Evolutionary conservation across 2,888 invertebrate genomes (phyloP), one percentile per base, ranked within the genome.

Genomic region (Oligia fasciuncula): DNA sequence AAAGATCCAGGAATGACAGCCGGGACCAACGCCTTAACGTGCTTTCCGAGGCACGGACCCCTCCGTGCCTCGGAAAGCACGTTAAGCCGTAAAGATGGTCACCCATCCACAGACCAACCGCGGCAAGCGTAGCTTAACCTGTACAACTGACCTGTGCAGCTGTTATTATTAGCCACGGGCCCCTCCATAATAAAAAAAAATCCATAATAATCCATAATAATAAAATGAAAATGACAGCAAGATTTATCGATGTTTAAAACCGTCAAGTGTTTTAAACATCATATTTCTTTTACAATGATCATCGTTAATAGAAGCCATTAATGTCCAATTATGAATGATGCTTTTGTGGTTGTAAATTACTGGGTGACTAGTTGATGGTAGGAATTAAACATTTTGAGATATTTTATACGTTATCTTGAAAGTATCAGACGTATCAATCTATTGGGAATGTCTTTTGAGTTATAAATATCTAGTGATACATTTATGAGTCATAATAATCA

Each of bases 361-460:
- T 23, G 4, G 23, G 17, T 70, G 51, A 46, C 35, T 40, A 5
- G 19, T 54, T 69, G 17, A 60, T 63, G 23, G 35, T 9, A 49
- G 11, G 9, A 79, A 66, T 71, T 17, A 57, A 60, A 54, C 19
- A 13, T 23, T 14, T 60, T 43, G 43, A n/a, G 71, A 66, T 14
- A 43, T 66, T 14, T 9, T 67, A 51, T 35, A 49, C 17, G 43
- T 51, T 54, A 43, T 66, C 13, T 66, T 82, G 65, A 78, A 71
- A 57, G 54, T 71, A 78, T 82, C 73, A 51, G 40, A 35, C 29
- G 29, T 35, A 9, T 71, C 29, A 51, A 82, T 82, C 62, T 62
- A 14, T 66, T 69, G 35, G 1, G 0, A 29, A 40, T 43, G 2
- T 67, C 1, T 23, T 46, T 67, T 35, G 3, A 51, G 43, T 5